Evolutionary conservation across 2,113 vertebrate genomes (phyloP).

Genomic region (Nothoprocta perdicaria): DNA sequence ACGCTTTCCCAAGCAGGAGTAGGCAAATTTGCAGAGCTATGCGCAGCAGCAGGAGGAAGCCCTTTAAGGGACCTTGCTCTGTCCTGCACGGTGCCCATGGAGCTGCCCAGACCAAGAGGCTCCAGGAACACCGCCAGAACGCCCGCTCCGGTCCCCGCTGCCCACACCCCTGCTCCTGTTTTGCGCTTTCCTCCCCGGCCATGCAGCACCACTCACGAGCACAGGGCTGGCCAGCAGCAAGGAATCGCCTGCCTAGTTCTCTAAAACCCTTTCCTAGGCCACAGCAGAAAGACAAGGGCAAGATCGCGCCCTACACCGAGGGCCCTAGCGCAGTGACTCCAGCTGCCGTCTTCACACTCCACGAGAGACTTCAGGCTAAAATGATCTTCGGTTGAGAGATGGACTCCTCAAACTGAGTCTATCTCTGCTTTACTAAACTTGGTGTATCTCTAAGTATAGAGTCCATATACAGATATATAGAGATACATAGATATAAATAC

Average conservation of each 20-base stretch:
- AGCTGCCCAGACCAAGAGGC: neutral
- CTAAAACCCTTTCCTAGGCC: neutral
- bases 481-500: too few species aligned
- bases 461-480: too few species aligned
- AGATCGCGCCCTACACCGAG: neutral
- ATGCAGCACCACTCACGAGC: neutral
- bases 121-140: rapidly evolving
- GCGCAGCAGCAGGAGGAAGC: neutral
- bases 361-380: neutral
- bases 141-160: rapidly evolving
- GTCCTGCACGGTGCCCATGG: rapidly evolving
- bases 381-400: neutral
- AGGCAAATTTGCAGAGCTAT: neutral
- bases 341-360: neutral
- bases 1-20: neutral
- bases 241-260: neutral
- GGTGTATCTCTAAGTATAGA: too few species aligned
- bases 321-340: neutral
- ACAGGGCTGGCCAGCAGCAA: neutral
- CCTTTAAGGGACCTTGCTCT: neutral
- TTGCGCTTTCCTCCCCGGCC: neutral
- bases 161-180: neutral
- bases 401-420: neutral
- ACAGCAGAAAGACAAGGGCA: neutral
- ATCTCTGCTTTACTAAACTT: neutral